Evolutionary conservation across 2,888 invertebrate genomes (phyloP).

Genomic region (Standfussiana lucernea): DNA sequence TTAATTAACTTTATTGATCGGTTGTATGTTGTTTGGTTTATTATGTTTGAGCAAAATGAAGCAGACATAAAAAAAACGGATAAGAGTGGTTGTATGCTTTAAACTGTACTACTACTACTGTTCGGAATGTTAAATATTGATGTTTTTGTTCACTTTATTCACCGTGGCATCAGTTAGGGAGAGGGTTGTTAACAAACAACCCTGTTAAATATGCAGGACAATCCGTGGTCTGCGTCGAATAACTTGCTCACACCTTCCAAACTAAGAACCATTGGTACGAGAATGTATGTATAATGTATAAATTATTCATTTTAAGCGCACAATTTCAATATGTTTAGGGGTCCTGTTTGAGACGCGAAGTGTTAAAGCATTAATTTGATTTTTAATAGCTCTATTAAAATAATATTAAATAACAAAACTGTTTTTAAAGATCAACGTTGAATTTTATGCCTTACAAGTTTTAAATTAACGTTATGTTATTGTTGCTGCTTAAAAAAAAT

Average conservation of each 20-base stretch:
- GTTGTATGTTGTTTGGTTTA: neutral
- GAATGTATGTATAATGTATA: constrained; percentile 30
- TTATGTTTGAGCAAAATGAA: neutral
- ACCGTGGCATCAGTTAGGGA: constrained; percentile 13
- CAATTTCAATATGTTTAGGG: constrained; percentile 1
- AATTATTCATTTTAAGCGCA: constrained; percentile 32
- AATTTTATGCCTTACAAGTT: neutral
- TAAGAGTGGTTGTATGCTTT: neutral
- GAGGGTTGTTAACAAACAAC: constrained; percentile 27
- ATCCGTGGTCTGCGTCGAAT: constrained; percentile 49
- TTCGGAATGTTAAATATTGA: constrained; percentile 25
- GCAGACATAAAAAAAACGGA: neutral
- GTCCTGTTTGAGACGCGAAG: constrained; percentile 4
- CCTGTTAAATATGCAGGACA: constrained; percentile 56
- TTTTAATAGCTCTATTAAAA: neutral
- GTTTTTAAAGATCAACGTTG: neutral
- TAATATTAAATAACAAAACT: neutral
- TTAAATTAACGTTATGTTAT: neutral
- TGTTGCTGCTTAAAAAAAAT: constrained; percentile 30
- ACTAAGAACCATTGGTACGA: constrained; percentile 33
- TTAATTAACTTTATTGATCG: constrained; percentile 42
- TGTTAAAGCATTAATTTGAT: neutral
- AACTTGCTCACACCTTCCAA: constrained; percentile 48
- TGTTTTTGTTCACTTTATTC: constrained; percentile 25
- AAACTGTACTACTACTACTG: too few species aligned